These are phyloP conservation scores for Salvator merianae DNA, from an alignment of 2,113 vertebrate genomes.

Conservation along the genomic window DNA sequence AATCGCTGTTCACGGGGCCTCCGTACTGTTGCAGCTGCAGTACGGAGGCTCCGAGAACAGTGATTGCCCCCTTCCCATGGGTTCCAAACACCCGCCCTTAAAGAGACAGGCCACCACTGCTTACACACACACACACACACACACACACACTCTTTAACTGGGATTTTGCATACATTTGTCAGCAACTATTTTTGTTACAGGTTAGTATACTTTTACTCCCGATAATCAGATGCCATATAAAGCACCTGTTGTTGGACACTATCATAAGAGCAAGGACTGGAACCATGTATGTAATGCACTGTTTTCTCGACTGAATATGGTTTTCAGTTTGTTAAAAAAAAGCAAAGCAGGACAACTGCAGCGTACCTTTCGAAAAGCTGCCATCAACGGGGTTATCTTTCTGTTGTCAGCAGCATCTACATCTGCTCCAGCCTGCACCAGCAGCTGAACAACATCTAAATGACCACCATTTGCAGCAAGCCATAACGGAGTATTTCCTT, in stretches of 20 bases:
- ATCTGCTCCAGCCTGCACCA: constrained; percentile 95
- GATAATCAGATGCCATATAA: not conserved
- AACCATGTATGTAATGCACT: not conserved
- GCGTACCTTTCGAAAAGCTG: constrained; percentile 95
- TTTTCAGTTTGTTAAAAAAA: constrained; percentile 4
- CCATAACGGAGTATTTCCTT: constrained; percentile 98
- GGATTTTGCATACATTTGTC: not conserved
- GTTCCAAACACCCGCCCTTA: no score
- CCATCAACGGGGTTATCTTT: constrained; percentile 99
- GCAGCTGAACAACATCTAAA: constrained; percentile 94
- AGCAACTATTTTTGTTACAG: not conserved
- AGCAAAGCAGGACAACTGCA: not conserved
- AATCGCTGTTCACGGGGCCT: no score
- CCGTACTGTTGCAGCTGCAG: no score
- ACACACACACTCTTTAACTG: not conserved
- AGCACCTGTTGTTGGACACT: not conserved
- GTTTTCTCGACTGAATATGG: not conserved
- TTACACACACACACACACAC: not conserved
- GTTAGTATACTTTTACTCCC: not conserved
- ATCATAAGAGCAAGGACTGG: not conserved
- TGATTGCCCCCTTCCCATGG: no score
- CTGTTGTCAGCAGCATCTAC: constrained; percentile 98
- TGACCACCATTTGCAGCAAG: constrained; percentile 96
- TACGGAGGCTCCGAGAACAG: no score
- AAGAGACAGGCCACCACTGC: no score